A percentile compares a stretch with the other conserved stretches of the same genome.
Conservation (phyloP, 30 jellyfish, hydroid and myxozoan genomes). For the Cassiopea andromeda region DNA sequence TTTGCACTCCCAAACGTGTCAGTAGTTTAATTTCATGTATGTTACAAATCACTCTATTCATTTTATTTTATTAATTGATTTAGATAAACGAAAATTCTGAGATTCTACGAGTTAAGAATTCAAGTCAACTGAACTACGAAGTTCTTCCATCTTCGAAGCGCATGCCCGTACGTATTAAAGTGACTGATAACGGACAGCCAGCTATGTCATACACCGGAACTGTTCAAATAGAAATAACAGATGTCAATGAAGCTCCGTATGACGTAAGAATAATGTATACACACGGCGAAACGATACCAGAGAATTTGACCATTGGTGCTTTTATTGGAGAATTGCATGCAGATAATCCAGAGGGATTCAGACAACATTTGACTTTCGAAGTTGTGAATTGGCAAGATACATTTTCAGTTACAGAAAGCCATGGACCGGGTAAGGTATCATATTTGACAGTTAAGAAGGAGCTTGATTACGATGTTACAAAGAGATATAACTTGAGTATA, state of each 20-base stretch:
- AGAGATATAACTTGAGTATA: slow-evolving; percentile 42
- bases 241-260: slow-evolving; percentile 90
- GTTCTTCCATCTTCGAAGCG: slow-evolving; percentile 59
- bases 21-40: too few relatives aligned
- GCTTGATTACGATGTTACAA: slow-evolving; percentile 45
- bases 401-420: slow-evolving; percentile 55
- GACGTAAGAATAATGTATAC: slow-evolving; percentile 58
- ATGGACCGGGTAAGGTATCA: slow-evolving; percentile 73
- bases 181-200: slow-evolving; percentile 74
- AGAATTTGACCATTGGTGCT: slow-evolving; percentile 62
- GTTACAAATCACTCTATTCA: too few relatives aligned
- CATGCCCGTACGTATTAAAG: slow-evolving; percentile 46
- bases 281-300: slow-evolving; percentile 40
- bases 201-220: slow-evolving; percentile 47
- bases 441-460: slow-evolving; percentile 56
- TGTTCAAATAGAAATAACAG: slow-evolving; percentile 63
- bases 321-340: slow-evolving; percentile 75
- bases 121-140: slow-evolving; percentile 73
- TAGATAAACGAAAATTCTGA: slow-evolving; percentile 33
- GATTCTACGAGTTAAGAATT: slow-evolving; percentile 61
- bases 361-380: slow-evolving; percentile 51
- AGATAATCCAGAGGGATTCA: slow-evolving; percentile 87
- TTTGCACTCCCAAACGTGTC: too few relatives aligned
- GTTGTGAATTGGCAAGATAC: slow-evolving; percentile 50
- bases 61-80: too few relatives aligned